A percentile compares a stretch with the other conserved stretches of the same genome.
Evolutionary conservation across 2,113 vertebrate species (phyloP).

Genomic region (Cottus gobio): DNA sequence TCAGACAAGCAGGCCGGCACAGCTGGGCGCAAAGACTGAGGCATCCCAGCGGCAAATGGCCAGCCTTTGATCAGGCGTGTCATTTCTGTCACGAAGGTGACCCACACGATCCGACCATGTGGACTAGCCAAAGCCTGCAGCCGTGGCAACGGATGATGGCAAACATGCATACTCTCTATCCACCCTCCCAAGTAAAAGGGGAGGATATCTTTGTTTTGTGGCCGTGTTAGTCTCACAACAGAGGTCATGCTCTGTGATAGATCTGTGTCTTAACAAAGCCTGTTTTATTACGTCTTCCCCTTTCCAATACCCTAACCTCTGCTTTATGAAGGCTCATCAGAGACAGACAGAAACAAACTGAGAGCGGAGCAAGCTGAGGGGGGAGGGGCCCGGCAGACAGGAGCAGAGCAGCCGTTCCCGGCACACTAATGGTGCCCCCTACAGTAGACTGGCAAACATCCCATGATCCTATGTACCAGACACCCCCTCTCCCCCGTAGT

Average conservation of each 20-base stretch:
- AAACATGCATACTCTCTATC: constrained; percentile 15
- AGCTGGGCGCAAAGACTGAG: constrained; percentile 68
- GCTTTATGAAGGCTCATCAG: constrained; percentile 51
- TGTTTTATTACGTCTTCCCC: constrained; percentile 10
- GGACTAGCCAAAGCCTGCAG: constrained; percentile 36
- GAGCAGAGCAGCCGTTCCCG: constrained; percentile 21
- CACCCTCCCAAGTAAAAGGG: constrained; percentile 30
- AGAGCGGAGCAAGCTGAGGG: background rate
- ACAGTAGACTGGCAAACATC: constrained; percentile 44
- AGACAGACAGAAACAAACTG: constrained; percentile 37
- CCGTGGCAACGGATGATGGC: constrained; percentile 19
- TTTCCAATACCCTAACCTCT: constrained; percentile 32
- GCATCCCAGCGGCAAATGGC: constrained; percentile 70
- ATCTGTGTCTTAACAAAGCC: constrained; percentile 18
- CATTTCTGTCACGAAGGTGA: constrained; percentile 77
- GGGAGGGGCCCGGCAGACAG: constrained; percentile 7
- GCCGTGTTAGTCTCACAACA: constrained; percentile 38
- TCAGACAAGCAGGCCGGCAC: constrained; percentile 64
- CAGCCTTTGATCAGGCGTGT: constrained; percentile 80
- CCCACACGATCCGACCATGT: constrained; percentile 57
- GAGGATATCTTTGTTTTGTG: constrained; percentile 44
- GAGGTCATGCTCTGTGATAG: constrained; percentile 49
- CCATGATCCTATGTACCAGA: constrained; percentile 43
- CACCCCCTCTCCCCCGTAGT: constrained; percentile 24
- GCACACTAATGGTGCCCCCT: constrained; percentile 22